phyloP scores from a whole-genome alignment of 1,140 invertebrate species.

The Colletes latitarsis region DNA sequence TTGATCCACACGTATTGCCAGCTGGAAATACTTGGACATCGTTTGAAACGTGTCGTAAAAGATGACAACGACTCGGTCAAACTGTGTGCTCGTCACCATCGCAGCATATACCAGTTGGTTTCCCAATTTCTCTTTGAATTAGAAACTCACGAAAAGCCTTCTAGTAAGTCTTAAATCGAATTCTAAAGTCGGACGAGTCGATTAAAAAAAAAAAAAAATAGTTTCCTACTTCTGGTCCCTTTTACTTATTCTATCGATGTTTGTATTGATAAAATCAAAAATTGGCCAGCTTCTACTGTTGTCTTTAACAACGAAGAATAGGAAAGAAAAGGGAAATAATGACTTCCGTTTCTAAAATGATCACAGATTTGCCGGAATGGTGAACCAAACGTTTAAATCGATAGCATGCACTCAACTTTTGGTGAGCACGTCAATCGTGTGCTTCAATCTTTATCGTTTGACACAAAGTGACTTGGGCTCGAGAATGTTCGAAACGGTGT shows the following conservation, averaged over 20 bases:
- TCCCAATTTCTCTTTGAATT: no score
- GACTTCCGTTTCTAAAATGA: neutral
- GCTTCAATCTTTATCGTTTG: slow-evolving; percentile 53
- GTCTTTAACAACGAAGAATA: neutral
- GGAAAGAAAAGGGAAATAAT: neutral
- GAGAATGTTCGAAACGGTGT: slow-evolving; percentile 52
- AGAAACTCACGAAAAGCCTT: neutral
- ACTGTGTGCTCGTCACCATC: slow-evolving; percentile 22
- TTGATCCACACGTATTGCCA: slow-evolving; percentile 56
- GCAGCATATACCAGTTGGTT: slow-evolving; percentile 17
- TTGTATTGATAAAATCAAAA: no score
- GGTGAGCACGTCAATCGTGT: slow-evolving; percentile 47
- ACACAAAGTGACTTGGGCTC: slow-evolving; percentile 75
- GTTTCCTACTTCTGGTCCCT: slow-evolving; percentile 20
- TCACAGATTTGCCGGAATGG: slow-evolving; percentile 36
- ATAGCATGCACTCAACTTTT: slow-evolving; percentile 55
- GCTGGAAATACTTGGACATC: slow-evolving; percentile 51
- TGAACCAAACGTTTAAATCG: slow-evolving; percentile 50
- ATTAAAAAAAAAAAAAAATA: no score
- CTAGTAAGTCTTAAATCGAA: no score
- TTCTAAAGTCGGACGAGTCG: no score
- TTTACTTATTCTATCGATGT: no score
- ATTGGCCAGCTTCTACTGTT: no score
- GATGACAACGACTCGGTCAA: neutral
- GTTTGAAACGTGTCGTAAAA: slow-evolving; percentile 34